Conservation (phyloP, 2,113 vertebrate species). For the Callospermophilus lateralis region DNA sequence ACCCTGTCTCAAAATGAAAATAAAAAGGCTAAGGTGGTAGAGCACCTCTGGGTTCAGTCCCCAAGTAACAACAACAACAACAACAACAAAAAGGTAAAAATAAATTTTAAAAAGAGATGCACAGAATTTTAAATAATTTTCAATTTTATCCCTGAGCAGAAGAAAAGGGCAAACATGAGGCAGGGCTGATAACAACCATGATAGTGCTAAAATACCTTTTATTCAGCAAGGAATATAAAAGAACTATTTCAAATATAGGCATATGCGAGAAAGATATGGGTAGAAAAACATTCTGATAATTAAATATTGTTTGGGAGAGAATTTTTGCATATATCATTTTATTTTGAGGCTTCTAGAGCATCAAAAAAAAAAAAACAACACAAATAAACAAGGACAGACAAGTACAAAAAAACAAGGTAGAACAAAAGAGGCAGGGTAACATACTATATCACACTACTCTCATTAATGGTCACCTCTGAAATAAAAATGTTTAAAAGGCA, state of each 20-base stretch:
- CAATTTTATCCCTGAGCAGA: background rate
- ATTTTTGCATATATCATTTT: background rate
- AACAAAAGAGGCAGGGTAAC: background rate
- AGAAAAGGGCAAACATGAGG: background rate
- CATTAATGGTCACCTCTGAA: background rate
- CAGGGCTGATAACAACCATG: background rate
- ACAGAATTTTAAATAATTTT: slow-evolving; percentile 17
- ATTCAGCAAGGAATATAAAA: background rate
- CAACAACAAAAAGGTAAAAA: background rate
- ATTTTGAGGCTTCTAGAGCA: background rate
- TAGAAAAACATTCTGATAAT: background rate
- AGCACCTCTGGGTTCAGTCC: too few species aligned
- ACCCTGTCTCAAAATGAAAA: too few species aligned
- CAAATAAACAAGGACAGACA: fast-evolving
- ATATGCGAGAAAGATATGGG: background rate
- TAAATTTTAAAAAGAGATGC: background rate
- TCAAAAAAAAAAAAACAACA: background rate
- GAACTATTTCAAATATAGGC: background rate
- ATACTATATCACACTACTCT: background rate
- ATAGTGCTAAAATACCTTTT: background rate
- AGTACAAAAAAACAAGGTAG: fast-evolving
- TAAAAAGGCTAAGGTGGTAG: too few species aligned
- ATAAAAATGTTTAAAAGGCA: background rate
- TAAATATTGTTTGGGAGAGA: background rate
- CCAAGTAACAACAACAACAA: too few species aligned